phyloP scores from a whole-genome alignment of 2,888 invertebrate genomes.

The Acleris cristana region DNA sequence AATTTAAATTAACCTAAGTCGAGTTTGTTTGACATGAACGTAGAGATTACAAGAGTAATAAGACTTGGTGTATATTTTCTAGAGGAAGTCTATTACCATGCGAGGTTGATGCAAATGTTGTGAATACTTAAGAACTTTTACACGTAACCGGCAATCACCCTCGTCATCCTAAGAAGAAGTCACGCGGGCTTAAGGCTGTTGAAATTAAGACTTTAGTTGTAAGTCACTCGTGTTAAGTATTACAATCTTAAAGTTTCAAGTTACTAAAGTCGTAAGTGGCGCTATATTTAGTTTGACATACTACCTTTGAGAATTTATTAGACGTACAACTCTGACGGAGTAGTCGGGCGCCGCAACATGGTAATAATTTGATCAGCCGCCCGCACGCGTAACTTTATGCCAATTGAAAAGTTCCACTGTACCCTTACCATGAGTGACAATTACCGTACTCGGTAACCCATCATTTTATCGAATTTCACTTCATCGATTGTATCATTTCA shows the following conservation, averaged over 20 bases:
- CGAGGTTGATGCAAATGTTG: slow-evolving; percentile 72
- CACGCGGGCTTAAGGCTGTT: slow-evolving; percentile 42
- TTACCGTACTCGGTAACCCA: no score
- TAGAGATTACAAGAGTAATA: slow-evolving; percentile 31
- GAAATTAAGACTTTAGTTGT: slow-evolving; percentile 46
- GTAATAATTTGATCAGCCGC: slow-evolving; percentile 81
- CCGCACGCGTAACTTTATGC: slow-evolving; percentile 69
- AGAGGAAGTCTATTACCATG: slow-evolving; percentile 46
- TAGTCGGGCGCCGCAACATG: slow-evolving; percentile 70
- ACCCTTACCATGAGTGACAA: no score
- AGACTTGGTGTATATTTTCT: slow-evolving; percentile 61
- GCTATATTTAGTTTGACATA: slow-evolving; percentile 45
- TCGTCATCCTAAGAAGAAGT: slow-evolving; percentile 70
- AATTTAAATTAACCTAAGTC: slow-evolving; percentile 22
- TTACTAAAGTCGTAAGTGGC: slow-evolving; percentile 31
- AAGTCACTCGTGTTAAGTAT: slow-evolving; percentile 39
- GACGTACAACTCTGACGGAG: slow-evolving; percentile 56
- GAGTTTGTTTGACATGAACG: slow-evolving; percentile 23
- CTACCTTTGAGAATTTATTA: slow-evolving; percentile 50
- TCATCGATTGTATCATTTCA: no score
- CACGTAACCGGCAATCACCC: slow-evolving; percentile 71
- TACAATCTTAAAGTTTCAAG: slow-evolving; percentile 25
- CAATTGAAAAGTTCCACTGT: slow-evolving; percentile 76
- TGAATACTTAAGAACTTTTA: slow-evolving; percentile 76
- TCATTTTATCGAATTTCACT: no score